Conservation (phyloP, 2,797 vertebrate species). For the Hybognathus amarus region DNA sequence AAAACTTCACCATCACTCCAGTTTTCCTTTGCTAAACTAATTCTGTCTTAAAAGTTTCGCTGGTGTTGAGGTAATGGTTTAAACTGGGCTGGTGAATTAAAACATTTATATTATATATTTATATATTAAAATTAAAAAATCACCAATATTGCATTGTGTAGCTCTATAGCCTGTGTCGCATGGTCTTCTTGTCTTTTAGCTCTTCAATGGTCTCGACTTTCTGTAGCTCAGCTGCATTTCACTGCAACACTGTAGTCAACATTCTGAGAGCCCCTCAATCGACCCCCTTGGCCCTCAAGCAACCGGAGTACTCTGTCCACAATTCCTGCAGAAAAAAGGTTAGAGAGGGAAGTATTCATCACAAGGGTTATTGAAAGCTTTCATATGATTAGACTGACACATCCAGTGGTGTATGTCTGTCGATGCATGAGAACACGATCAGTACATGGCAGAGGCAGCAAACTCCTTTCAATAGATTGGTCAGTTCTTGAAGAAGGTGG, state of each 20-base stretch:
- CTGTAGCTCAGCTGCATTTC: constrained; percentile 89
- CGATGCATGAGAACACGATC: background rate
- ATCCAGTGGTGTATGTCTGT: background rate
- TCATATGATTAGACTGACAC: background rate
- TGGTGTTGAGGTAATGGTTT: background rate
- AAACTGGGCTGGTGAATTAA: background rate
- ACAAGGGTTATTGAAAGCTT: background rate
- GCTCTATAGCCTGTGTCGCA: constrained; percentile 84
- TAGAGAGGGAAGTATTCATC: background rate
- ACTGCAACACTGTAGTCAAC: constrained; percentile 89
- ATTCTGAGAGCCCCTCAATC: constrained; percentile 87
- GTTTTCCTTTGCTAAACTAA: background rate
- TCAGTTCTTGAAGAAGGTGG: constrained; percentile 88
- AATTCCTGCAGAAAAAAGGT: constrained; percentile 76
- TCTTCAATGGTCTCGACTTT: constrained; percentile 72
- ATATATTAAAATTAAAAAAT: no score
- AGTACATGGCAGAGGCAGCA: background rate
- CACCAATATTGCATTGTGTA: constrained; percentile 88
- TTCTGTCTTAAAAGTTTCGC: background rate
- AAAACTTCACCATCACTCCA: background rate
- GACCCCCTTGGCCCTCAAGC: constrained; percentile 84
- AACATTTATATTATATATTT: background rate
- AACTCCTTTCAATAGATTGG: constrained; percentile 86
- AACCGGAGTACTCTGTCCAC: constrained; percentile 81
- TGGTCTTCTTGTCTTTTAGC: constrained; percentile 74